Evolutionary conservation across 2,113 vertebrate species (phyloP).

Genomic region (Irena cyanogastra): DNA sequence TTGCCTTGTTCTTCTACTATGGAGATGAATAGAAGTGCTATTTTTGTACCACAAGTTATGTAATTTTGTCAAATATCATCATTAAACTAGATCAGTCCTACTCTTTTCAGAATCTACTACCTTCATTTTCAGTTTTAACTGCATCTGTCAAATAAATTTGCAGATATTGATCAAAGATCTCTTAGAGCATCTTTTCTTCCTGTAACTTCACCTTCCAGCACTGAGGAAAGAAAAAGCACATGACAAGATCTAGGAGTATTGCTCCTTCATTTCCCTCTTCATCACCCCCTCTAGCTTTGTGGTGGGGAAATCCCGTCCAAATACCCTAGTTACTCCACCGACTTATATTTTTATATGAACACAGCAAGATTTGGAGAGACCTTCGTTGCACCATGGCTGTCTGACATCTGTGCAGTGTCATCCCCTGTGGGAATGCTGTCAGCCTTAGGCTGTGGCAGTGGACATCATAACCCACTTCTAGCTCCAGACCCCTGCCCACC

Average conservation of each 20-base stretch:
- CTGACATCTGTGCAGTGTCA: neutral
- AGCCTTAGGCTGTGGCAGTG: neutral
- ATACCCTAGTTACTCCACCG: neutral
- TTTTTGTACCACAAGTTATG: neutral
- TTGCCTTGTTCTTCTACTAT: neutral
- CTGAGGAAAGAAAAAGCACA: neutral
- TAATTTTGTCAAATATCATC: constrained; percentile 15
- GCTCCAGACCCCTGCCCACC: neutral
- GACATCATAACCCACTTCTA: neutral
- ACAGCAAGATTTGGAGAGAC: neutral
- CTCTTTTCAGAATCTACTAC: neutral
- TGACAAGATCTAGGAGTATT: neutral
- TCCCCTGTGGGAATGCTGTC: rapidly evolving
- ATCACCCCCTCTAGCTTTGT: neutral
- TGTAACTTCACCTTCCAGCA: neutral
- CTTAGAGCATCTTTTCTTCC: neutral
- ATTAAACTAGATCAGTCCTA: neutral
- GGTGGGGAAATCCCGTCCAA: neutral
- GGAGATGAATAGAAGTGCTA: neutral
- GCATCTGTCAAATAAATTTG: neutral
- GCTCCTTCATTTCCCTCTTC: neutral
- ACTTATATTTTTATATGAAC: neutral
- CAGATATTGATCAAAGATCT: neutral
- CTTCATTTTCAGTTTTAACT: neutral
- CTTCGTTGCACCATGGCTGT: rapidly evolving